These are phyloP conservation scores for Platycercus adscitus DNA, from an alignment of 2,113 vertebrate genomes.

Conservation along the genomic window DNA sequence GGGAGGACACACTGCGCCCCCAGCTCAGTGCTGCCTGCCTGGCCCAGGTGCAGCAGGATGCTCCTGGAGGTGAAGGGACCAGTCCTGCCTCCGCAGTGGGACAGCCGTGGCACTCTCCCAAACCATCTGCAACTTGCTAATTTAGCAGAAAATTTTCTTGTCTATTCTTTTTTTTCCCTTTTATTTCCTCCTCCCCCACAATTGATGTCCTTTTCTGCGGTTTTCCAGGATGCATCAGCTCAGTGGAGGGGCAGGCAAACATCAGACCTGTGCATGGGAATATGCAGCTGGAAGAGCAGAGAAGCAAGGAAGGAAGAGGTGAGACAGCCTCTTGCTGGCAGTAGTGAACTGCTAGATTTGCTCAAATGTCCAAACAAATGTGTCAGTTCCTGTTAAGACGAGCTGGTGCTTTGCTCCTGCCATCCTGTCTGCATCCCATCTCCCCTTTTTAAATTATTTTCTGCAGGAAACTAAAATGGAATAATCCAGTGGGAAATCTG, in stretches of 20 bases:
- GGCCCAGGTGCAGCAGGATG: fast-evolving
- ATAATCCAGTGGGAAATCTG: background rate
- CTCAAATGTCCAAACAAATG: background rate
- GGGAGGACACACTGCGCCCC: too few relatives aligned
- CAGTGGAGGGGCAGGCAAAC: background rate
- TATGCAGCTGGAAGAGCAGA: background rate
- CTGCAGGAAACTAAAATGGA: background rate
- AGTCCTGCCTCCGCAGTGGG: background rate
- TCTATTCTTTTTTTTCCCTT: background rate
- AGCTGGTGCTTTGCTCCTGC: background rate
- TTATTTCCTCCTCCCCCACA: fast-evolving
- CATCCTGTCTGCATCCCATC: background rate
- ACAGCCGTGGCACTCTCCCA: background rate
- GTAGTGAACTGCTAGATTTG: background rate
- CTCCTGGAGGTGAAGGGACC: background rate
- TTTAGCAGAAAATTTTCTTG: background rate
- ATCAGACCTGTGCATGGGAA: background rate
- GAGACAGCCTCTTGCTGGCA: background rate
- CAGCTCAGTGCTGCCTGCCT: fast-evolving
- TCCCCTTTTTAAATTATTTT: background rate
- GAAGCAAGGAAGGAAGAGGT: background rate
- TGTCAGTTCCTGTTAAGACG: background rate
- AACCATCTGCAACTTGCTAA: background rate
- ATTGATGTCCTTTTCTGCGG: background rate
- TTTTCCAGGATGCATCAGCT: background rate